These are phyloP conservation scores for Spilogale gracilis DNA, from an alignment of 2,113 vertebrate species.

Conservation along the genomic window DNA sequence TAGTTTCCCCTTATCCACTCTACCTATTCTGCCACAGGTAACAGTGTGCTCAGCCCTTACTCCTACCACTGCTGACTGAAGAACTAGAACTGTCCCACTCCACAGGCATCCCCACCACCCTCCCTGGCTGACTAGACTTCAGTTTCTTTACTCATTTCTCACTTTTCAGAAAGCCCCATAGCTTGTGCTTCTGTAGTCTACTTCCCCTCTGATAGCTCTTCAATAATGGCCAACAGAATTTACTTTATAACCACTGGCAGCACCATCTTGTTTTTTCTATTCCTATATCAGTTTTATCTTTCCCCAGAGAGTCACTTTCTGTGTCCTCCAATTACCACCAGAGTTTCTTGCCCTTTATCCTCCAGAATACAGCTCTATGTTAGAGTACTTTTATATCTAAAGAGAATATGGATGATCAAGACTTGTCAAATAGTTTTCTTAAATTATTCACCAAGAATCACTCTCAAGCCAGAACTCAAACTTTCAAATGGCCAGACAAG, in stretches of 20 bases:
- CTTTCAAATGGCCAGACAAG: background rate
- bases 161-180: background rate
- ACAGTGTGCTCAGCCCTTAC: background rate
- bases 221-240: background rate
- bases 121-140: background rate
- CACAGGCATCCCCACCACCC: background rate
- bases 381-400: slow-evolving; percentile 6
- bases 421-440: background rate
- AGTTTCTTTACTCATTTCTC: background rate
- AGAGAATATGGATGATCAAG: slow-evolving; percentile 11
- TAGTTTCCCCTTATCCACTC: background rate
- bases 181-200: background rate
- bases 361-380: background rate
- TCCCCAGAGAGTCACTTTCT: background rate
- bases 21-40: background rate
- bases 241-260: background rate
- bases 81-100: background rate
- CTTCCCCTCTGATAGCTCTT: background rate
- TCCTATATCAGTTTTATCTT: slow-evolving; percentile 1
- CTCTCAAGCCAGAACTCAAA: slow-evolving; percentile 40
- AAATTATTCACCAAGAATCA: slow-evolving; percentile 63
- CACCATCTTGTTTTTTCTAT: background rate
- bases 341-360: background rate
- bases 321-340: background rate
- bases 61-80: background rate